Evolutionary conservation across 2,888 invertebrate genomes (phyloP), one percentile per base, ranked within the genome.

Genomic region (Cantharis lateralis): DNA sequence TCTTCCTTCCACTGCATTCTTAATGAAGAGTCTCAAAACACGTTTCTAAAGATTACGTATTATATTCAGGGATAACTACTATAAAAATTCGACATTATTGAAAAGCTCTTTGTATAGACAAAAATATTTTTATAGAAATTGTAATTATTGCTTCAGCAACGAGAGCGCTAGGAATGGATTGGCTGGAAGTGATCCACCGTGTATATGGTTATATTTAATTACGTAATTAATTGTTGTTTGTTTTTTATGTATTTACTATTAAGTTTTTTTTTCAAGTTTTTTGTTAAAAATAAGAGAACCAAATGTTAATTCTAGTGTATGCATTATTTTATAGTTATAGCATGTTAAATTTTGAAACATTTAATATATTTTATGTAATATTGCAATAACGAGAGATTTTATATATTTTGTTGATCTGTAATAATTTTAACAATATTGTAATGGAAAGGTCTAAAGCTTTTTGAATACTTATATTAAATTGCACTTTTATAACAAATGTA

Each of bases 211-310:
- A 64, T 48, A 62, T 66, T 76, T 32, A 74, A 66, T 48, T 16
- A 66, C 68, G 68, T 77, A 69, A 71, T 48, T 68, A 26, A 73
- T 72, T 77, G 72, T 76, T 70, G 68, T 72, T 76, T 75, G 48
- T 75, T 78, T 74, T 76, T 74, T 78, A 76, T 78, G 63, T 68
- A 63, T 77, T 82, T 82, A 74, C 80, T 82, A 82, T 81, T 83
- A 77, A 81, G 73, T 83, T 81, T 80, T 83, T 80, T 83, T 82
- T 81, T 80, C 79, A 83, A 81, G 82, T 81, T 82, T 78, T 81
- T 82, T 78, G 78, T 79, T 81, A 79, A 78, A 78, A 78, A 76
- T 48, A 77, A 79, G 15, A 18, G 24, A 81, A 80, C 80, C 81
- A 81, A 81, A 79, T 76, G 77, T 81, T 79, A 78, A 78, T 78